phyloP scores from a whole-genome alignment of 2,797 vertebrate species.

The Astyanax mexicanus region DNA sequence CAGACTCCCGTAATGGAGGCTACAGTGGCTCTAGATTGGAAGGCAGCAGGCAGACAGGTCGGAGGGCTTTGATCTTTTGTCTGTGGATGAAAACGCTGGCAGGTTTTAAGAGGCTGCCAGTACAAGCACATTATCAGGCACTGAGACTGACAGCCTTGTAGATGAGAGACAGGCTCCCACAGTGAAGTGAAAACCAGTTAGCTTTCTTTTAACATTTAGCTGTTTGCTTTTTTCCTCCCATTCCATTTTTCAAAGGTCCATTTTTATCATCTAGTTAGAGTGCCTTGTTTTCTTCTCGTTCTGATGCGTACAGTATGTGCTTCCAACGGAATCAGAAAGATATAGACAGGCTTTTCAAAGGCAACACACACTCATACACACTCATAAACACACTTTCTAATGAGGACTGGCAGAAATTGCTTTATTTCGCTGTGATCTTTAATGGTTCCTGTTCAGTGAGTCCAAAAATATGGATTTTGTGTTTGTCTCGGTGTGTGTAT shows the following conservation, averaged over 20 bases:
- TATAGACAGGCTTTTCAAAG: constrained; percentile 33
- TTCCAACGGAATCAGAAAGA: constrained; percentile 38
- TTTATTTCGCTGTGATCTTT: constrained; percentile 6
- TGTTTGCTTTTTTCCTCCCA: background rate
- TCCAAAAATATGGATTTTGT: background rate
- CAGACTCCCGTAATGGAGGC: constrained; percentile 21
- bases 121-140: constrained; percentile 59
- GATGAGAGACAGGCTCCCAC: constrained; percentile 46
- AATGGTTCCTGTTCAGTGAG: constrained; percentile 1
- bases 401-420: background rate
- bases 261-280: constrained; percentile 20
- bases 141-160: constrained; percentile 56
- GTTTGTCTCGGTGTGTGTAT: constrained; percentile 8
- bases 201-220: constrained; percentile 47
- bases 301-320: constrained; percentile 5
- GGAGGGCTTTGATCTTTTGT: constrained; percentile 58
- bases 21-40: constrained; percentile 8
- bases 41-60: constrained; percentile 27
- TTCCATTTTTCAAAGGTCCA: constrained; percentile 9
- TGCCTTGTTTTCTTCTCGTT: constrained; percentile 25
- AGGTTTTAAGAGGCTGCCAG: constrained; percentile 56
- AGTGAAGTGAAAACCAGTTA: constrained; percentile 41
- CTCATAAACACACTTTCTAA: constrained; percentile 19
- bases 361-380: constrained; percentile 9
- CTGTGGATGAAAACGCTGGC: constrained; percentile 47